These are phyloP conservation scores for Riptortus pedestris DNA, from an alignment of 1,140 invertebrate species.

Conservation along the genomic window DNA sequence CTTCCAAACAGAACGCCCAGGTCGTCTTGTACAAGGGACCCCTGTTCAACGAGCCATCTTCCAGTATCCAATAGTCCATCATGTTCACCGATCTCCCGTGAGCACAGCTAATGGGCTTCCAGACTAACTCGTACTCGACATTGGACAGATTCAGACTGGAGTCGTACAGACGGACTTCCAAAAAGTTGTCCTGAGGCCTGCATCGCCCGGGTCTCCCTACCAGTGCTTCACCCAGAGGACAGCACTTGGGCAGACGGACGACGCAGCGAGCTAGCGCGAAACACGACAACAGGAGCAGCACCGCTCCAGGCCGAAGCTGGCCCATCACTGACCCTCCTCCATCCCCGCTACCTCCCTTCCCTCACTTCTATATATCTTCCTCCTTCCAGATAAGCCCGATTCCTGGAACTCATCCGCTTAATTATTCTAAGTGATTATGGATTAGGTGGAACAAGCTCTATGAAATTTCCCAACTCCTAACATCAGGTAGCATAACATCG, in stretches of 20 bases:
- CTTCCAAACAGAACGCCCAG: not conserved
- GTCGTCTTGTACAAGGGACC: not conserved
- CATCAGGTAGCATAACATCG: too few species aligned
- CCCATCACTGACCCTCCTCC: slow-evolving; percentile 2
- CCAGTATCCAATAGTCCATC: not conserved
- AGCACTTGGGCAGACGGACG: not conserved
- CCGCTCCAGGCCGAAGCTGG: not conserved
- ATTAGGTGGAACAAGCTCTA: too few species aligned
- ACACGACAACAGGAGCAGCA: not conserved
- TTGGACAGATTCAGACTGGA: not conserved
- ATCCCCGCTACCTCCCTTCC: too few species aligned
- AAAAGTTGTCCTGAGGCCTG: not conserved
- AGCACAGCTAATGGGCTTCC: not conserved
- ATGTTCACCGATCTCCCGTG: not conserved
- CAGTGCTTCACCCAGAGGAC: not conserved
- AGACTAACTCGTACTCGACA: not conserved
- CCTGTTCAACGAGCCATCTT: not conserved
- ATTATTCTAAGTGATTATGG: too few species aligned
- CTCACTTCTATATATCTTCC: too few species aligned
- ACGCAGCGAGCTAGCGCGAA: not conserved
- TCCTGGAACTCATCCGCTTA: too few species aligned
- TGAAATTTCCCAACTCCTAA: too few species aligned
- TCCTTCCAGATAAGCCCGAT: too few species aligned
- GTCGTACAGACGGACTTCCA: not conserved
- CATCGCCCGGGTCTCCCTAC: not conserved